phyloP scores from a whole-genome alignment of 2,113 vertebrate species.

The Bufo bufo region DNA sequence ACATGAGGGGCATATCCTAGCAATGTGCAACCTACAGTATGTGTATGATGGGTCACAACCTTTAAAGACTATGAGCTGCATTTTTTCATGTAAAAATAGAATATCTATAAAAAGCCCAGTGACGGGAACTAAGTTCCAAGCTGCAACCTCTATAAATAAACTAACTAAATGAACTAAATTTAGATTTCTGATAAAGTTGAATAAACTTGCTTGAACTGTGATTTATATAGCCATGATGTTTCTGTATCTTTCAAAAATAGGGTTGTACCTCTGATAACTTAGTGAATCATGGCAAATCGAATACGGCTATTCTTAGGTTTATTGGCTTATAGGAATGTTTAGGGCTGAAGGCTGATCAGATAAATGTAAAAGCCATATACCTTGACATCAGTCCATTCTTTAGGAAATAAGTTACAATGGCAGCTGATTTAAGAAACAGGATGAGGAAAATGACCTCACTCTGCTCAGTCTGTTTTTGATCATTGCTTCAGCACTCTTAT shows the following conservation, averaged over 20 bases:
- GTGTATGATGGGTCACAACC: no score
- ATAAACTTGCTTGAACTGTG: background rate
- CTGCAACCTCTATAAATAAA: no score
- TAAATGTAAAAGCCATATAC: conserved; percentile 24
- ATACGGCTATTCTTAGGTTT: conserved; percentile 38
- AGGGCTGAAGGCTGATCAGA: conserved; percentile 42
- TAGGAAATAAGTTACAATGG: conserved; percentile 11
- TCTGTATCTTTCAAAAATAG: conserved; percentile 13
- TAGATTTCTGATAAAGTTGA: conserved; percentile 35
- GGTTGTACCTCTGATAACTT: conserved; percentile 25
- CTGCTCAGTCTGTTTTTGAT: conserved; percentile 37
- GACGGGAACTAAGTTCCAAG: background rate
- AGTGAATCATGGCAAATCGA: conserved; percentile 40
- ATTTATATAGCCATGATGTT: conserved; percentile 6
- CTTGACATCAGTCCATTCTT: conserved; percentile 28
- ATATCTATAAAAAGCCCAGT: background rate
- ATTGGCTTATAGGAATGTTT: conserved; percentile 6
- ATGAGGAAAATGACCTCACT: conserved; percentile 56
- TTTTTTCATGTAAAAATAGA: background rate
- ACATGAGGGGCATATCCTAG: no score
- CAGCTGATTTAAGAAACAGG: conserved; percentile 45
- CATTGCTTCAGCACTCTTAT: conserved; percentile 42
- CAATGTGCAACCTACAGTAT: no score
- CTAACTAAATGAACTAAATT: background rate
- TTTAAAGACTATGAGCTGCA: background rate